Evolutionary conservation across 2,888 invertebrate species (phyloP).

Genomic region (Eupithecia dodoneata): DNA sequence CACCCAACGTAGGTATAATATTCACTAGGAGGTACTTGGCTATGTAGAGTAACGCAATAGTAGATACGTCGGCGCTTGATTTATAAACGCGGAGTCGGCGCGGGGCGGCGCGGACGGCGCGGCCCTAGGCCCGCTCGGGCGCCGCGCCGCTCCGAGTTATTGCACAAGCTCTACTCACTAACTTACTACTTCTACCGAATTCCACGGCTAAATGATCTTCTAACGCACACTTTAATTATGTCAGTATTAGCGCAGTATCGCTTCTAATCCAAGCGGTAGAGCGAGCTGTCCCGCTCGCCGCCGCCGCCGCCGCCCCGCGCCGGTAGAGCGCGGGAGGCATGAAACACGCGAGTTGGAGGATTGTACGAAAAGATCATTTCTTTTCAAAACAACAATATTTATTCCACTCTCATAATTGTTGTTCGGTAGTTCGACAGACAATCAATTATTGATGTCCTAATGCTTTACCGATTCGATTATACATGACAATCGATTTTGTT

Average conservation of each 20-base stretch:
- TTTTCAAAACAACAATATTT: too few relatives aligned
- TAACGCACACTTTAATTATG: conserved; percentile 19
- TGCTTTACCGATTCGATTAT: too few relatives aligned
- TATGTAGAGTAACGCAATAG: background rate
- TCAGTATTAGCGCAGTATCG: conserved; percentile 6
- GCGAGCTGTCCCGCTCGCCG: background rate
- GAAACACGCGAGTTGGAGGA: background rate
- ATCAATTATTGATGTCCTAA: too few relatives aligned
- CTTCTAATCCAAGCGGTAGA: background rate
- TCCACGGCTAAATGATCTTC: conserved; percentile 10
- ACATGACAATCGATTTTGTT: too few relatives aligned
- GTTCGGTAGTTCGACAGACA: too few relatives aligned
- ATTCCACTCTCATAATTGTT: too few relatives aligned
- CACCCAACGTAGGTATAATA: background rate
- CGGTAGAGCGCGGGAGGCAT: too few relatives aligned
- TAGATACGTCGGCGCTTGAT: background rate
- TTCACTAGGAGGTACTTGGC: background rate
- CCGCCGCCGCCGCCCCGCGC: too few relatives aligned
- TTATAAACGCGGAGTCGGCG: background rate
- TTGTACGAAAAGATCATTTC: too few relatives aligned
- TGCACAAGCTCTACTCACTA: conserved; percentile 12
- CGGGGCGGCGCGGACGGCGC: too few relatives aligned
- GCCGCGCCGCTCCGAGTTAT: conserved; percentile 8
- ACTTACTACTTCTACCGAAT: conserved; percentile 17
- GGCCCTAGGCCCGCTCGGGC: background rate